Conservation (phyloP, 2,888 invertebrate species). For the Chirona hameri region DNA sequence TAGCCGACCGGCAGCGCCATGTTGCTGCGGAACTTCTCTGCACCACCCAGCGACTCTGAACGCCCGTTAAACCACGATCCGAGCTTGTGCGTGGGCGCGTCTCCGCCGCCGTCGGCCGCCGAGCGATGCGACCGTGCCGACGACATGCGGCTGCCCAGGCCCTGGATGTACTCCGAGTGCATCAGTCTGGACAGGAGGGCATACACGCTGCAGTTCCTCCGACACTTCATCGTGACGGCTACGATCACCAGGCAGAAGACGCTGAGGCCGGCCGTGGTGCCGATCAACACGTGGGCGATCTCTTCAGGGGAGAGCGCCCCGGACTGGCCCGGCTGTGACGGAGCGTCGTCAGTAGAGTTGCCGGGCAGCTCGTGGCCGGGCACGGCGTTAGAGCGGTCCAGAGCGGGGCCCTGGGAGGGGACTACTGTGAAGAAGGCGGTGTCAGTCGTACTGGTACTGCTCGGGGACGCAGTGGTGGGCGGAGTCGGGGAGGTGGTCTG, state of each 20-base stretch:
- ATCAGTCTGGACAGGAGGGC: background rate
- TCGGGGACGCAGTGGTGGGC: background rate
- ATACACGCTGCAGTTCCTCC: background rate
- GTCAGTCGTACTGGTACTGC: background rate
- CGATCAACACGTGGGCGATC: constrained; percentile 22
- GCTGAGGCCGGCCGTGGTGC: constrained; percentile 25
- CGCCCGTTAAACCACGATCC: constrained; percentile 12
- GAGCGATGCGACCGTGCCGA: background rate
- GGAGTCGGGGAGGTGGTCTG: background rate
- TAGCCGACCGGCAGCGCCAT: constrained; percentile 14
- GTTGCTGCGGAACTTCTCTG: constrained; percentile 27
- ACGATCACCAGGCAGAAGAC: constrained; percentile 6
- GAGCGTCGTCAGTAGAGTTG: constrained; percentile 5
- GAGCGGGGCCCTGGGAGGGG: background rate
- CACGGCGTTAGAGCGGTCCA: constrained; percentile 7
- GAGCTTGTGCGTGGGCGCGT: background rate
- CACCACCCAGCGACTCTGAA: background rate
- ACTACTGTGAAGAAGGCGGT: background rate
- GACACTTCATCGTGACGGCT: constrained; percentile 23
- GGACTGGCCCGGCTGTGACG: too few species aligned
- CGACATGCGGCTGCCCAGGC: constrained; percentile 6
- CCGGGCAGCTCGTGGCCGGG: background rate
- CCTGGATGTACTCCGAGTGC: constrained; percentile 13
- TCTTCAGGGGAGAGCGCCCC: background rate
- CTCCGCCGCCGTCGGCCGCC: background rate